Conservation (phyloP, 1,140 invertebrate species). For the Stegodyphus mimosarum region DNA sequence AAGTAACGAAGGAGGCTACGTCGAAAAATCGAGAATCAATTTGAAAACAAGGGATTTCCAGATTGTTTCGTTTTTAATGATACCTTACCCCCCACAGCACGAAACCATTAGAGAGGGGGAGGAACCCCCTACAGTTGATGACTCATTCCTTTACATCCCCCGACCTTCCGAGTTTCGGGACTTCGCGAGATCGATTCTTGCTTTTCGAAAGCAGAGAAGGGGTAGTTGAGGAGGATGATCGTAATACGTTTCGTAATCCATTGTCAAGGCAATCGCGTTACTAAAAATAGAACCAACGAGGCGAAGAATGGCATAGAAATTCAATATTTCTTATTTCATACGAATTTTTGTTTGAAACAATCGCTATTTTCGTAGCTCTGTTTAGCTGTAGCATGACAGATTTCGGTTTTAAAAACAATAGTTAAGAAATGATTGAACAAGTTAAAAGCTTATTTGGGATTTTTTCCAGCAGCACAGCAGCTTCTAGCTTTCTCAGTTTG, state of each 20-base stretch:
- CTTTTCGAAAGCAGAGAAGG: conserved; percentile 13
- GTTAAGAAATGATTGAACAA: too few species aligned
- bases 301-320: too few species aligned
- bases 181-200: conserved; percentile 38
- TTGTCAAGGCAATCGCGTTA: conserved; percentile 42
- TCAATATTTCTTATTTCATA: too few species aligned
- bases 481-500: too few species aligned
- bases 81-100: conserved; percentile 22
- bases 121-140: conserved; percentile 30
- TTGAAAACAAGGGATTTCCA: conserved; percentile 53
- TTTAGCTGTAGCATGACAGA: too few species aligned
- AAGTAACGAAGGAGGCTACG: neutral
- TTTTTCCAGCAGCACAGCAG: too few species aligned
- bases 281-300: conserved; percentile 29
- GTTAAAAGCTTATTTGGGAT: too few species aligned
- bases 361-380: too few species aligned
- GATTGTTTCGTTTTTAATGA: conserved; percentile 58
- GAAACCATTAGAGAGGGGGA: conserved; percentile 44
- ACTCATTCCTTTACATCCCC: conserved; percentile 29
- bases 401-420: too few species aligned
- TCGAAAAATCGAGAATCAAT: conserved; percentile 55
- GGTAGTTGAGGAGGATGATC: neutral
- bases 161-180: neutral
- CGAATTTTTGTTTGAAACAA: too few species aligned
- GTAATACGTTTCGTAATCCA: conserved; percentile 51